phyloP scores from a whole-genome alignment of 2,113 vertebrate species.

The Ptilorrhoa leucosticta region DNA sequence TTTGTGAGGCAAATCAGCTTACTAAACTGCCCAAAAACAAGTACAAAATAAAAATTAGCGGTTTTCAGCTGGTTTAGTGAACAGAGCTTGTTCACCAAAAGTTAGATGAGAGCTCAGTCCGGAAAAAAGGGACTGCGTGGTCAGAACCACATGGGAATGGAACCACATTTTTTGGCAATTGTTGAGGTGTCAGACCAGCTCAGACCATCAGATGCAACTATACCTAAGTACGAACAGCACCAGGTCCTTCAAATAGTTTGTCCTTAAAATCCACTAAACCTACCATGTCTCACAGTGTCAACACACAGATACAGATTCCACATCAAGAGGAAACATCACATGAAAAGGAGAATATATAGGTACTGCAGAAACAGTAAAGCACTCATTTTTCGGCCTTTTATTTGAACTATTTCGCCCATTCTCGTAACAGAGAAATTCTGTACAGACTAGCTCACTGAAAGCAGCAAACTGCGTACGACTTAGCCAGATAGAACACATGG shows the following conservation, averaged over 20 bases:
- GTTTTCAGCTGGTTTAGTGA: not conserved
- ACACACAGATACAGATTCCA: not conserved
- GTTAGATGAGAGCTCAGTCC: not conserved
- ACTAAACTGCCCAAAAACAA: not conserved
- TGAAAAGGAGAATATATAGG: not conserved
- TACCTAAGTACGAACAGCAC: not conserved
- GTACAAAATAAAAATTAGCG: not conserved
- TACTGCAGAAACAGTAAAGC: not conserved
- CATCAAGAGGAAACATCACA: not conserved
- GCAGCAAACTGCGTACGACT: not conserved
- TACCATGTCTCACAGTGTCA: not conserved
- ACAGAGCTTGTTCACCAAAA: not conserved
- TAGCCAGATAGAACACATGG: not conserved
- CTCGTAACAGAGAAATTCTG: not conserved
- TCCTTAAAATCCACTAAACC: not conserved
- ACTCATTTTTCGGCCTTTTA: accelerated
- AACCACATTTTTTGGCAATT: not conserved
- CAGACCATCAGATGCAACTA: not conserved
- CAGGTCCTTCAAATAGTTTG: not conserved
- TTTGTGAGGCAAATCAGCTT: not conserved
- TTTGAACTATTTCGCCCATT: not conserved
- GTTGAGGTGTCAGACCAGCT: not conserved
- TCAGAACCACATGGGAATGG: not conserved
- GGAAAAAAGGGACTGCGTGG: not conserved
- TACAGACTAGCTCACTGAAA: not conserved